phyloP scores from a whole-genome alignment of 2,888 invertebrate species.

The Laspeyria flexula region DNA sequence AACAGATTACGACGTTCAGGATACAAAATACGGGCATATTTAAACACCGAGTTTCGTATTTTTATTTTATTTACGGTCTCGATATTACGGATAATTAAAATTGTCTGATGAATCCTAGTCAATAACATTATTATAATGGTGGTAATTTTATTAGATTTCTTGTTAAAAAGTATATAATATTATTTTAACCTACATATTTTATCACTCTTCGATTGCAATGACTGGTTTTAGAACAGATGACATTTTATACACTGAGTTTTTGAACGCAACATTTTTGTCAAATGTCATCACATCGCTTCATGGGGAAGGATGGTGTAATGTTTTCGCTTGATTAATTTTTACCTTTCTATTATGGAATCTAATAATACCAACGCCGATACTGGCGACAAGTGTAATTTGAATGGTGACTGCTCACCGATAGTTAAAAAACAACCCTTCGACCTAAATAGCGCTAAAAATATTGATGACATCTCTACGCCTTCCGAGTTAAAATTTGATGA shows the following conservation, averaged over 20 bases:
- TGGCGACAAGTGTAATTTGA: constrained; percentile 66
- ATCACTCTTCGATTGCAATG: too few relatives aligned
- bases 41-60: too few relatives aligned
- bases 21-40: too few relatives aligned
- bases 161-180: too few relatives aligned
- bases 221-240: neutral
- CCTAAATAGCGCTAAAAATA: constrained; percentile 76
- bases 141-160: too few relatives aligned
- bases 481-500: constrained; percentile 90
- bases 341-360: constrained; percentile 72
- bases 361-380: constrained; percentile 63
- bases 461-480: constrained; percentile 85
- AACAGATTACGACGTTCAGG: too few relatives aligned
- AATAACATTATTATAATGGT: too few relatives aligned
- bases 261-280: constrained; percentile 46
- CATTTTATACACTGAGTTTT: constrained; percentile 18
- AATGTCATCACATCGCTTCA: constrained; percentile 62
- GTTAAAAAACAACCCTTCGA: constrained; percentile 59
- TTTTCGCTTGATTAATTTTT: constrained; percentile 69
- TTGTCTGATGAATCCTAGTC: too few relatives aligned
- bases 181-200: too few relatives aligned
- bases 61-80: too few relatives aligned
- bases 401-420: constrained; percentile 69
- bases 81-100: too few relatives aligned
- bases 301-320: constrained; percentile 74